These are phyloP conservation scores for mouse (Mus musculus) DNA, from an alignment of 2,113 vertebrate species.

Conservation along the genomic window DNA sequence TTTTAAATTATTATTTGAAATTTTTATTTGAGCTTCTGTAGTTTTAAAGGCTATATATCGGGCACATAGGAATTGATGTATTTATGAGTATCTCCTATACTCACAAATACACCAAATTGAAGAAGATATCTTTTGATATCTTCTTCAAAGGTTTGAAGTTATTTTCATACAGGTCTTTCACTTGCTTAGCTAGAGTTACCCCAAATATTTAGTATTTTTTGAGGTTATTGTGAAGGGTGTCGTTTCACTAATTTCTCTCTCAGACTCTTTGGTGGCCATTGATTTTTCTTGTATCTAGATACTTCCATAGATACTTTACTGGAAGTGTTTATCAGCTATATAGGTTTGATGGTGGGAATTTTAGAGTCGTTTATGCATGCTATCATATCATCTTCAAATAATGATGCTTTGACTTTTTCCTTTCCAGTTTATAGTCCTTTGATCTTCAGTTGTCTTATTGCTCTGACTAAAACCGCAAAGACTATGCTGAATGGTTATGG, in stretches of 20 bases:
- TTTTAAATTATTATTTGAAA: slow-evolving; percentile 24
- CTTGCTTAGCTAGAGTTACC: neutral
- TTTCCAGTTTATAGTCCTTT: neutral
- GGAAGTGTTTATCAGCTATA: neutral
- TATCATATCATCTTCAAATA: neutral
- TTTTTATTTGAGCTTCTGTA: slow-evolving; percentile 9
- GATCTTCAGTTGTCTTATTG: neutral
- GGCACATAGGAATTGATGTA: neutral
- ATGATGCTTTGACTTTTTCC: neutral
- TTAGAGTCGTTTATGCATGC: neutral
- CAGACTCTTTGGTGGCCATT: neutral
- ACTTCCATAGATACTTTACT: neutral
- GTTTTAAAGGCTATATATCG: neutral
- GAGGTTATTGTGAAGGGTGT: neutral
- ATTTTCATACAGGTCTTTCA: neutral
- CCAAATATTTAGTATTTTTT: neutral
- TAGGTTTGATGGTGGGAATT: neutral
- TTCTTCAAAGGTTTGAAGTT: neutral
- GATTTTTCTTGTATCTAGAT: neutral
- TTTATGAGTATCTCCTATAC: too few relatives aligned
- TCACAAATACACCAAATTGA: too few relatives aligned
- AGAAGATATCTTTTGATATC: neutral
- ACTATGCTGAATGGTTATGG: neutral
- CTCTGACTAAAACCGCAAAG: neutral
- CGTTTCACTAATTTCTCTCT: neutral